A percentile compares a stretch with the other conserved stretches of the same genome.
Conservation (phyloP, 2,113 vertebrate species). For the Pteropus alecto region DNA sequence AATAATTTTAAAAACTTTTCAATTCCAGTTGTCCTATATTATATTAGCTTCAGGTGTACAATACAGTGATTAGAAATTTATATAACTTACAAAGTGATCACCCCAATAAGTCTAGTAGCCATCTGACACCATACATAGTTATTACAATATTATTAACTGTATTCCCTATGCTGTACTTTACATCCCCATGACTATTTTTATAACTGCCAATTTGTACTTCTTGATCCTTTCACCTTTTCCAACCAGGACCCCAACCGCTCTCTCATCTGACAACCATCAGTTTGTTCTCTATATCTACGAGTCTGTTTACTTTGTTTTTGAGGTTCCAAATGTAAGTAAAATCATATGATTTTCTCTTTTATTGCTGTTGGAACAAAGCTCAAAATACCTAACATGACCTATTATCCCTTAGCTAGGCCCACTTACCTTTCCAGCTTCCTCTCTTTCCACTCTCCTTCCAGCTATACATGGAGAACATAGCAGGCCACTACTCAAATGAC, state of each 20-base stretch:
- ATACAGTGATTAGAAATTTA: neutral
- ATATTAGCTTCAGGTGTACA: neutral
- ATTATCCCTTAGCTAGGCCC: neutral
- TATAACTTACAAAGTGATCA: neutral
- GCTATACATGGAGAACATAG: neutral
- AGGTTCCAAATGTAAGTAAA: neutral
- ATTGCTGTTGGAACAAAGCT: neutral
- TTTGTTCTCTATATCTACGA: neutral
- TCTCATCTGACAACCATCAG: neutral
- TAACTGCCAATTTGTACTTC: neutral
- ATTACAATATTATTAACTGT: too few species aligned
- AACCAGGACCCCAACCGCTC: neutral
- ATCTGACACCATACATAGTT: neutral
- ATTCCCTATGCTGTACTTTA: neutral
- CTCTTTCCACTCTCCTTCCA: neutral
- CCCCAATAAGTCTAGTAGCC: neutral
- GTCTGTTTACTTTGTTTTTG: neutral
- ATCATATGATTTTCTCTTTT: neutral
- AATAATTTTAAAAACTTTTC: neutral
- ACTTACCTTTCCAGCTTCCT: neutral
- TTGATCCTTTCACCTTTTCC: neutral
- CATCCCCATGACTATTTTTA: neutral
- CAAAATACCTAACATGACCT: neutral
- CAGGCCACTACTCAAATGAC: neutral
- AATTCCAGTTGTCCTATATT: neutral